These are phyloP conservation scores for Drosophila asahinai DNA, from an alignment of 1,140 invertebrate genomes.

Conservation along the genomic window DNA sequence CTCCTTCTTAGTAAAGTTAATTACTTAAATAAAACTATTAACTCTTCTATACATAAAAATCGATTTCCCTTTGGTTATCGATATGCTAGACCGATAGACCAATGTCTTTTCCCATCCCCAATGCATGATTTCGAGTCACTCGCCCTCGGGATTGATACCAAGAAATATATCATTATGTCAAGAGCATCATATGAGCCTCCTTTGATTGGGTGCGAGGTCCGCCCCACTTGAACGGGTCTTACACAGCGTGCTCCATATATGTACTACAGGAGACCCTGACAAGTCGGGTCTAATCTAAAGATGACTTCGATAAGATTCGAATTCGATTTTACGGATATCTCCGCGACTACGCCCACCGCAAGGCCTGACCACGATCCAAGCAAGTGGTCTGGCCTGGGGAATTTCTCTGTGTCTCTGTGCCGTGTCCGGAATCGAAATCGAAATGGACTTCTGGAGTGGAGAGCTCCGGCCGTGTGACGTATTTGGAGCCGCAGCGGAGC, in stretches of 20 bases:
- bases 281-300: conserved; percentile 63
- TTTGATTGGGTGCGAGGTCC: conserved; percentile 40
- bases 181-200: conserved; percentile 40
- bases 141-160: conserved; percentile 23
- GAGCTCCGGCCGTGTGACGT: conserved; percentile 23
- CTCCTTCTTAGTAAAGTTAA: neutral
- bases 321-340: conserved; percentile 53
- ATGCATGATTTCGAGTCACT: neutral
- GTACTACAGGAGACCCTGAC: conserved; percentile 39
- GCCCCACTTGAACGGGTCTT: conserved; percentile 25
- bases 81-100: neutral
- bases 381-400: conserved; percentile 46
- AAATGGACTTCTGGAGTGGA: conserved; percentile 26
- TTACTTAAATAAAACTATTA: neutral
- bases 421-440: conserved; percentile 8
- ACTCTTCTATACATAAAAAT: neutral
- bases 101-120: neutral
- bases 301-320: conserved; percentile 69
- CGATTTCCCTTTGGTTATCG: neutral
- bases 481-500: conserved; percentile 24
- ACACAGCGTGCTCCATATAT: neutral
- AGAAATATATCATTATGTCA: conserved; percentile 47
- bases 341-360: conserved; percentile 10
- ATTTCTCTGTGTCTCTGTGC: conserved; percentile 21
- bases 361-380: conserved; percentile 56